A percentile compares a stretch with the other conserved stretches of the same genome.
Evolutionary conservation across 2,113 vertebrate species (phyloP).

Genomic region (Salvelinus namaycush): DNA sequence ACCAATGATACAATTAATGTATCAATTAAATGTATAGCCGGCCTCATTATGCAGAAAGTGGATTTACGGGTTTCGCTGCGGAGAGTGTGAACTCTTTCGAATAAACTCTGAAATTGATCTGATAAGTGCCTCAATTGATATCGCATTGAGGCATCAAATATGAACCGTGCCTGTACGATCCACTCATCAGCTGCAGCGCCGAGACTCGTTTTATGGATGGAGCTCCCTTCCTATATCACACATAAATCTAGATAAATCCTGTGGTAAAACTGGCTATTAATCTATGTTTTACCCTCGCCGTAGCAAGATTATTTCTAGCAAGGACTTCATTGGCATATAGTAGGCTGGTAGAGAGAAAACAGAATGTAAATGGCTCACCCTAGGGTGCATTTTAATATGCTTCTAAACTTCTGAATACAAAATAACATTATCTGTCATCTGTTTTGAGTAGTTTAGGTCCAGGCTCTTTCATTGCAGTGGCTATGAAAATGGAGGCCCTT

Average conservation of each 20-base stretch:
- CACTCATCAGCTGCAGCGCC: conserved; percentile 18
- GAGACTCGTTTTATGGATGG: conserved; percentile 40
- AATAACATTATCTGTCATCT: conserved; percentile 65
- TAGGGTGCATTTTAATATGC: conserved; percentile 65
- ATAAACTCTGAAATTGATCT: conserved; percentile 31
- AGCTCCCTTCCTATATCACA: conserved; percentile 27
- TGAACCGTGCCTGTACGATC: conserved; percentile 18
- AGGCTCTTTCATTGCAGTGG: conserved; percentile 25
- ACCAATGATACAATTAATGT: conserved; percentile 24
- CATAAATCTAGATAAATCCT: conserved; percentile 57
- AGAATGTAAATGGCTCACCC: conserved; percentile 47
- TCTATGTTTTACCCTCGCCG: conserved; percentile 41
- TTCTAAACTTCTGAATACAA: conserved; percentile 48
- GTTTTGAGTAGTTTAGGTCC: conserved; percentile 40
- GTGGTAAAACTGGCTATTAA: conserved; percentile 56
- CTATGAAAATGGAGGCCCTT: conserved; percentile 1
- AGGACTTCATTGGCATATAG: conserved; percentile 26
- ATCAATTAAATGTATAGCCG: conserved; percentile 13
- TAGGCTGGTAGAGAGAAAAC: conserved; percentile 34
- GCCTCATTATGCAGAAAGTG: conserved; percentile 18
- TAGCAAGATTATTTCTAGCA: conserved; percentile 66
- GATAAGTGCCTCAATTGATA: conserved; percentile 29
- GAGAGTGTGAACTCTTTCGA: conserved; percentile 14
- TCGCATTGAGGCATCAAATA: conserved; percentile 10
- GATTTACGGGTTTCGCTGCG: conserved; percentile 16